A percentile compares a stretch with the other conserved stretches of the same genome.
Conservation (phyloP, 2,888 invertebrate genomes). For the Spodoptera littoralis region DNA sequence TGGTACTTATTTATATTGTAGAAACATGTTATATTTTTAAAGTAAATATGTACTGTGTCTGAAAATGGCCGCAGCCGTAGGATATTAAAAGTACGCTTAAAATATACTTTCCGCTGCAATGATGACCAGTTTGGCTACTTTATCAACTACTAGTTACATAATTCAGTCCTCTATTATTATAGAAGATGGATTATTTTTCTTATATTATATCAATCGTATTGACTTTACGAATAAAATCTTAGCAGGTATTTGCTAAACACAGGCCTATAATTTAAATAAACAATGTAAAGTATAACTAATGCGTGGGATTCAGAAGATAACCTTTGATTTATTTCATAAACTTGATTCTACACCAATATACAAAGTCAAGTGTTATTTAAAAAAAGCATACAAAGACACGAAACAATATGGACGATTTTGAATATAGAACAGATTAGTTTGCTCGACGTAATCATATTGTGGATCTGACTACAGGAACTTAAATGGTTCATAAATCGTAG, state of each 20-base stretch:
- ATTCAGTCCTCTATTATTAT: too few relatives aligned
- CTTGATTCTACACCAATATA: slow-evolving; percentile 5
- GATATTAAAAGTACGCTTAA: too few relatives aligned
- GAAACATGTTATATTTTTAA: too few relatives aligned
- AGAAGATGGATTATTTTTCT: too few relatives aligned
- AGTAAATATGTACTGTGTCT: too few relatives aligned
- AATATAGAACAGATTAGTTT: slow-evolving; percentile 23
- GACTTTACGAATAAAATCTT: not conserved
- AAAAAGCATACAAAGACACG: slow-evolving; percentile 2
- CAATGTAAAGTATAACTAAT: slow-evolving; percentile 19
- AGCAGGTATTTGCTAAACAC: too few relatives aligned
- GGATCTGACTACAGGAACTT: not conserved
- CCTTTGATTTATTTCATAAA: slow-evolving; percentile 40
- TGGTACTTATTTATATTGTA: too few relatives aligned
- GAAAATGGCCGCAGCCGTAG: too few relatives aligned
- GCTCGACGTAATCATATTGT: not conserved
- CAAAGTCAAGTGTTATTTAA: not conserved
- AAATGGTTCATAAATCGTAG: not conserved
- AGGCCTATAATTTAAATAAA: not conserved
- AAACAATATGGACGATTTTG: slow-evolving; percentile 15
- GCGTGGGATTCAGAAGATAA: slow-evolving; percentile 40
- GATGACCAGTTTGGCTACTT: too few relatives aligned
- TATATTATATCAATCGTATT: not conserved
- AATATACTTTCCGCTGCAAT: too few relatives aligned
- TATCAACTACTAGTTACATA: too few relatives aligned